phyloP scores from a whole-genome alignment of 2,888 invertebrate genomes.

The Caenorhabditis afra region DNA sequence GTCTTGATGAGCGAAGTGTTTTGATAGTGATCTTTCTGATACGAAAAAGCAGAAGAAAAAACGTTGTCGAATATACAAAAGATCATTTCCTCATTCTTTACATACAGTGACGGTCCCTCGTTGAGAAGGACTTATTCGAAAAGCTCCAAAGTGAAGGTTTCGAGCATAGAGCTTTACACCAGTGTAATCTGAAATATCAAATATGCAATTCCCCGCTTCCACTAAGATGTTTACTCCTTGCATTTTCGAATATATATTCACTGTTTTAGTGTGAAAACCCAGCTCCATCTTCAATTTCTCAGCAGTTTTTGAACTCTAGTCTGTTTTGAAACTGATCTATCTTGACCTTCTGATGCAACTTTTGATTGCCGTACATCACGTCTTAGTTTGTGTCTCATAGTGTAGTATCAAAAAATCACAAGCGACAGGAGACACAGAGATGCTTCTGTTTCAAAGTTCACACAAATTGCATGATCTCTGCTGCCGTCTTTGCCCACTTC shows the following conservation, averaged over 20 bases:
- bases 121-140: too few relatives aligned
- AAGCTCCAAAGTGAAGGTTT: too few relatives aligned
- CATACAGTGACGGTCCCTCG: too few relatives aligned
- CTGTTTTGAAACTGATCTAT: constrained; percentile 40
- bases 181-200: too few relatives aligned
- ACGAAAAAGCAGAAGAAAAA: constrained; percentile 40
- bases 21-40: constrained; percentile 54
- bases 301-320: not conserved
- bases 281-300: not conserved
- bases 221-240: too few relatives aligned
- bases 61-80: not conserved
- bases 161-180: too few relatives aligned
- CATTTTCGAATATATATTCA: too few relatives aligned
- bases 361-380: constrained; percentile 18
- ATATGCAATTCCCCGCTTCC: too few relatives aligned
- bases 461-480: constrained; percentile 33
- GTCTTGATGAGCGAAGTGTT: constrained; percentile 24
- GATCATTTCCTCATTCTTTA: not conserved
- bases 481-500: constrained; percentile 14
- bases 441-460: constrained; percentile 39
- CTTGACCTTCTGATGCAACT: constrained; percentile 52
- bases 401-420: constrained; percentile 44
- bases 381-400: constrained; percentile 3
- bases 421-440: not conserved
- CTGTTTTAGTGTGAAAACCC: too few relatives aligned